Conservation (phyloP, 2,888 invertebrate species). For the Shargacucullia verbasci region DNA sequence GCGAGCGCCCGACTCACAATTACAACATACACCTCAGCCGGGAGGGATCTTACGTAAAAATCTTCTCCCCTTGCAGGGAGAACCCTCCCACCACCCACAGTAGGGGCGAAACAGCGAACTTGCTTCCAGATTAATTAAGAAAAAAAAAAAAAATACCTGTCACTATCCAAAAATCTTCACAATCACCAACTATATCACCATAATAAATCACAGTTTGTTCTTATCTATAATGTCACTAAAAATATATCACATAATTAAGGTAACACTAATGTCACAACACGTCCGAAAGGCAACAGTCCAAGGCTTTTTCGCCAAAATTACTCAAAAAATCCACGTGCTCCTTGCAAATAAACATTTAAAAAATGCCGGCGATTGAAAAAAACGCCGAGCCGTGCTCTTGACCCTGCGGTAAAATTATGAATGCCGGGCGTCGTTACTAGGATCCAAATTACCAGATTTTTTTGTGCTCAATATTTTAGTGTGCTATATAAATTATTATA, state of each 20-base stretch:
- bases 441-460: slow-evolving; percentile 87
- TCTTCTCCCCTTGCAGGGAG: slow-evolving; percentile 63
- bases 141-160: slow-evolving; percentile 77
- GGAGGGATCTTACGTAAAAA: slow-evolving; percentile 80
- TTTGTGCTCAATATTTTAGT: slow-evolving; percentile 87
- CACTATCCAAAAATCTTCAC: slow-evolving; percentile 80
- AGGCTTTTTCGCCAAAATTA: slow-evolving; percentile 82
- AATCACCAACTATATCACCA: slow-evolving; percentile 86
- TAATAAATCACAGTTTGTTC: slow-evolving; percentile 88
- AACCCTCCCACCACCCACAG: slow-evolving; percentile 50
- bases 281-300: slow-evolving; percentile 87
- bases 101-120: slow-evolving; percentile 58
- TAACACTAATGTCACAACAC: slow-evolving; percentile 89
- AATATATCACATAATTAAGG: slow-evolving; percentile 86
- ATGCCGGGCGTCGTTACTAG: slow-evolving; percentile 87
- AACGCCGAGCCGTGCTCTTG: slow-evolving; percentile 83
- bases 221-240: slow-evolving; percentile 85
- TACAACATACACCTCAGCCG: slow-evolving; percentile 69
- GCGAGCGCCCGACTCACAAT: slow-evolving; percentile 70
- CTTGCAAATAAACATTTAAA: slow-evolving; percentile 85
- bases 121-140: slow-evolving; percentile 71
- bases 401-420: slow-evolving; percentile 88
- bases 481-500: slow-evolving; percentile 81
- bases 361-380: slow-evolving; percentile 77
- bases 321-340: slow-evolving; percentile 84